phyloP scores from a whole-genome alignment of 2,113 vertebrate species.

The Marmota flaviventris region DNA sequence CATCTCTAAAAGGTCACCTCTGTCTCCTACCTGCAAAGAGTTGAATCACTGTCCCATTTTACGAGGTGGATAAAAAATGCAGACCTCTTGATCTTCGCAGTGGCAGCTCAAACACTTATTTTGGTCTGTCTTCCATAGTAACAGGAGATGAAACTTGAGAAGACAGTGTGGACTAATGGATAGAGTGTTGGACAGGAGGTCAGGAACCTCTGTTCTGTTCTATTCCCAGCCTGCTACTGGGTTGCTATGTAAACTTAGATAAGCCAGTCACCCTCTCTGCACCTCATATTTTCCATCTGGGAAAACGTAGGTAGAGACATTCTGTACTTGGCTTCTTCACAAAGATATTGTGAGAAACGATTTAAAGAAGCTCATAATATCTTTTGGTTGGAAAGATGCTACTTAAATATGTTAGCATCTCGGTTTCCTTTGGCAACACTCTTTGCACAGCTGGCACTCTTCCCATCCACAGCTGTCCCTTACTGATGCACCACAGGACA shows the following conservation, averaged over 20 bases:
- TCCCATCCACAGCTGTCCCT: background rate
- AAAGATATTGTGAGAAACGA: constrained; percentile 39
- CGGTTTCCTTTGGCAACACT: background rate
- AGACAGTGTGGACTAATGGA: constrained; percentile 57
- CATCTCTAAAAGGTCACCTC: background rate
- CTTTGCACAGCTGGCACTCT: background rate
- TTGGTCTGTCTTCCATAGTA: constrained; percentile 58
- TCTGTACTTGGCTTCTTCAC: constrained; percentile 24
- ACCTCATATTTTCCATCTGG: constrained; percentile 66
- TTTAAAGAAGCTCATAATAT: background rate
- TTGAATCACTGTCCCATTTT: constrained; percentile 47
- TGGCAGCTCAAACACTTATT: constrained; percentile 57
- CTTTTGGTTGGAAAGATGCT: constrained; percentile 42
- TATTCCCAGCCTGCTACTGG: constrained; percentile 71
- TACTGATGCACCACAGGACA: background rate
- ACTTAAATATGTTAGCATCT: background rate
- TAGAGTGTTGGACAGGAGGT: constrained; percentile 49
- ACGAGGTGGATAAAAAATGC: constrained; percentile 41
- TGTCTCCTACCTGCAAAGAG: constrained; percentile 36
- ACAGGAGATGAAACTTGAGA: constrained; percentile 67
- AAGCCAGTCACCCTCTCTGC: constrained; percentile 39
- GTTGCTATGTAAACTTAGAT: constrained; percentile 74
- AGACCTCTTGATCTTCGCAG: constrained; percentile 40
- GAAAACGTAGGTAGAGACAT: constrained; percentile 71
- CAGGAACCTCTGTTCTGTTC: constrained; percentile 62